Base-by-base conservation (phyloP, 1,140 invertebrate species). In the Euura saliciscinereae region DNA sequence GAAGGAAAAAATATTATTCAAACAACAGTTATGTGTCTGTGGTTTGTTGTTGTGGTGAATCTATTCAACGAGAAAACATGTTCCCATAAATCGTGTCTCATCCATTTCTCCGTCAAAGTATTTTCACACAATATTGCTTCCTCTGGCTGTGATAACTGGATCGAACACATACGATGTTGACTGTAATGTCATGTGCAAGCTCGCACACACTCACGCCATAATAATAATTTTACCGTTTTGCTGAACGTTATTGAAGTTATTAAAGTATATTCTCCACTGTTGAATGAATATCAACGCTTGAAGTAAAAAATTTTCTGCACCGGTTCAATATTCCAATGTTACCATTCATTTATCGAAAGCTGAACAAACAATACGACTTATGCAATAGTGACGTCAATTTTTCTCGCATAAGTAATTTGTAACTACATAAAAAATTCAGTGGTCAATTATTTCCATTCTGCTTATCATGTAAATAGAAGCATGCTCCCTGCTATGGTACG, bases 101-200 rank as follows among this genome's bases (percentile, higher is more conserved):
- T 59, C n/a, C 6, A 3, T 59, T 59, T 11, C 28, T 28, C 0
- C 51, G 3, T 11, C 3, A 59, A 59, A 59, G 51, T 5, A 59
- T 71, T 71, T 78, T 71, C 28, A 45, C 73, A 77, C 75, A 77
- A 70, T 80, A 80, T 81, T 84, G 80, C 82, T 84, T 83, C 81
- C 80, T 79, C 76, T 81, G 83, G 82, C 85, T 87, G 85, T 86
- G 85, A 86, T 86, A 81, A 82, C 76, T 79, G 82, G 71, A 80
- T 82, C 80, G 77, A 78, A 78, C 72, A 78, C 75, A 84, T 82
- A 81, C 84, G 85, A 87, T 87, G 84, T 87, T 87, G 84, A 85
- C 80, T 87, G 81, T 85, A 82, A 86, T 86, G 80, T 86, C 84
- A 85, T 82, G 80, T 85, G 81, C 82, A 78, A 85, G 79, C 81